Percentiles rank a stretch among this genome's conserved stretches.
phyloP scores from a whole-genome alignment of 2,888 invertebrate species.

The Zygogramma bicolorata region DNA sequence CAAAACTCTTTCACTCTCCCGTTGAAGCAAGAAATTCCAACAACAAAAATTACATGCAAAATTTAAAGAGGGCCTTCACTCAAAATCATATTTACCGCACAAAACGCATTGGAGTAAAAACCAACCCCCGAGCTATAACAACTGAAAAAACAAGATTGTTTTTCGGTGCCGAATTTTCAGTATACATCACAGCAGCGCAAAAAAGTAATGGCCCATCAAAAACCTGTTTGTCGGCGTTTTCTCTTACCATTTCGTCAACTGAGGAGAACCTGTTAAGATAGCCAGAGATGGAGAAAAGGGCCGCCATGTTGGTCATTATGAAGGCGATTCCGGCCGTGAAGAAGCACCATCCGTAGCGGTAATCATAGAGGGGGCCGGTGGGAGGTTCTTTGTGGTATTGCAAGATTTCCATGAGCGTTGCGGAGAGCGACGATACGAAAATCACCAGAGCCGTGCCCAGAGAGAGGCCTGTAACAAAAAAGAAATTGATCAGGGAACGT shows the following conservation, averaged over 20 bases:
- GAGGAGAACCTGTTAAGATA: conserved; percentile 73
- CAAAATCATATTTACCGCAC: no score
- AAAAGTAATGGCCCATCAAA: conserved; percentile 21
- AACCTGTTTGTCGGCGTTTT: conserved; percentile 10
- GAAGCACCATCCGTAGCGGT: conserved; percentile 75
- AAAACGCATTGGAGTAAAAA: no score
- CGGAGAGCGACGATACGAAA: conserved; percentile 73
- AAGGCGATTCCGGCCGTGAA: conserved; percentile 73
- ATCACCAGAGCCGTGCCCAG: conserved; percentile 73
- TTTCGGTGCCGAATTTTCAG: background rate
- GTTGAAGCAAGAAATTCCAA: no score
- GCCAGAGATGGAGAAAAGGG: conserved; percentile 71
- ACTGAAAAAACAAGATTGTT: background rate
- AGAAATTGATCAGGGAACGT: background rate
- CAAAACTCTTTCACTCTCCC: no score
- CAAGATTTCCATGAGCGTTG: conserved; percentile 70
- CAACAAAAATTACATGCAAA: no score
- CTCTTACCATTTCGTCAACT: conserved; percentile 72
- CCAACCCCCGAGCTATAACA: background rate
- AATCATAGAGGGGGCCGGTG: conserved; percentile 63
- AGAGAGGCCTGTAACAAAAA: conserved; percentile 70
- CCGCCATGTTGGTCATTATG: conserved; percentile 72
- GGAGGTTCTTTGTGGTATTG: conserved; percentile 64
- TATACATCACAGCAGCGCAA: conserved; percentile 5
- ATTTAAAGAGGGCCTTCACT: no score